Evolutionary conservation across 2,888 invertebrate genomes (phyloP).

Genomic region (Galeopsomyia nigrocyanea): DNA sequence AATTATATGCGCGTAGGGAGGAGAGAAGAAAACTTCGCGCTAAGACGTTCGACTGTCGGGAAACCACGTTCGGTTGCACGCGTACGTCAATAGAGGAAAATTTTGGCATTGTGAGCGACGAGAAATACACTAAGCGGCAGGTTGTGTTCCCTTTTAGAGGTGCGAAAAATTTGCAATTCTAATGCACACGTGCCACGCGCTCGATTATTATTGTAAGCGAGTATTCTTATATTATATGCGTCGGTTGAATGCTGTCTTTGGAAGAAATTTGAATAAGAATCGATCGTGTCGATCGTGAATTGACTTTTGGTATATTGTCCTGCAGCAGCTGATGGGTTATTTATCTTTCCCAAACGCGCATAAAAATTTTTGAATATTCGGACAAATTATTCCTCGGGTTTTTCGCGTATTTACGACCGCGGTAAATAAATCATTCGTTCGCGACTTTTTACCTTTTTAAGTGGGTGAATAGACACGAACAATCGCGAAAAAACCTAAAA

Average conservation of each 20-base stretch:
- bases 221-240: slow-evolving; percentile 5
- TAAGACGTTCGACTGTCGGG: slow-evolving; percentile 18
- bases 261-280: no score
- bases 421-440: no score
- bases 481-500: no score
- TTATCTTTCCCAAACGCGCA: no score
- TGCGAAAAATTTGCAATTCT: slow-evolving; percentile 34
- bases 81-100: slow-evolving; percentile 14
- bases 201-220: slow-evolving; percentile 19
- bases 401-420: no score
- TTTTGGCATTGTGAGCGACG: not conserved
- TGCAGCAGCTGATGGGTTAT: no score
- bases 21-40: not conserved
- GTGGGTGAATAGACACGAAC: no score
- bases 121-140: not conserved
- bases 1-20: slow-evolving; percentile 36
- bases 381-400: no score
- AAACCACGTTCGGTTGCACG: slow-evolving; percentile 23
- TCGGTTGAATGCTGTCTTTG: slow-evolving; percentile 5
- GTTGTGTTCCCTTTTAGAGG: slow-evolving; percentile 1
- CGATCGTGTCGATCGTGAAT: not conserved
- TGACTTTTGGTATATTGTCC: not conserved
- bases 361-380: no score
- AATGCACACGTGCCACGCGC: slow-evolving; percentile 10
- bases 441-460: no score